These are phyloP conservation scores for Argynnis bischoffii DNA, from an alignment of 2,888 invertebrate genomes.

Conservation along the genomic window DNA sequence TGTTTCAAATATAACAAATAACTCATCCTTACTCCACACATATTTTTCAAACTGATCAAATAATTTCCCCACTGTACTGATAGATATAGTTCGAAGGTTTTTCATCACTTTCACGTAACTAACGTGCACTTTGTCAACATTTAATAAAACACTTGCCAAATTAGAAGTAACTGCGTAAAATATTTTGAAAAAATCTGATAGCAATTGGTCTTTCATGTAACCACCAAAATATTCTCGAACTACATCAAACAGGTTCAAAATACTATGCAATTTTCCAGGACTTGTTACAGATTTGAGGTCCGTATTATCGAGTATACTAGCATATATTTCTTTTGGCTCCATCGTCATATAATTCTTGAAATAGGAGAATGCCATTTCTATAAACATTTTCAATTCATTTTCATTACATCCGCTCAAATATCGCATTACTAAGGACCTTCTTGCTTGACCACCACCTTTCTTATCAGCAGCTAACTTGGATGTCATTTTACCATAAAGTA, in stretches of 20 bases:
- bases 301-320: slow-evolving; percentile 68
- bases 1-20: slow-evolving; percentile 88
- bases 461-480: slow-evolving; percentile 88
- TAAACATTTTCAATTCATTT: slow-evolving; percentile 90
- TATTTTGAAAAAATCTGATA: slow-evolving; percentile 87
- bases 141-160: slow-evolving; percentile 83
- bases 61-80: slow-evolving; percentile 86
- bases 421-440: slow-evolving; percentile 88
- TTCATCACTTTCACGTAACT: slow-evolving; percentile 85
- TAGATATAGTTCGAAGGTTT: slow-evolving; percentile 84
- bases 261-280: slow-evolving; percentile 88
- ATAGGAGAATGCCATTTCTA: slow-evolving; percentile 91
- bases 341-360: slow-evolving; percentile 81
- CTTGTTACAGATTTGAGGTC: slow-evolving; percentile 83
- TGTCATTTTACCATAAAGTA: slow-evolving; percentile 94
- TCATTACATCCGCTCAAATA: slow-evolving; percentile 94
- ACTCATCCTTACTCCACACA: slow-evolving; percentile 85
- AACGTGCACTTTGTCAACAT: slow-evolving; percentile 81
- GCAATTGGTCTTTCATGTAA: slow-evolving; percentile 85
- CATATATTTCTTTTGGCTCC: slow-evolving; percentile 78
- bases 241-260: slow-evolving; percentile 87
- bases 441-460: slow-evolving; percentile 86
- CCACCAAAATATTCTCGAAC: slow-evolving; percentile 92
- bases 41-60: slow-evolving; percentile 91
- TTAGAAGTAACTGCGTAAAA: slow-evolving; percentile 86